These are phyloP conservation scores for Thunnus thynnus DNA, from an alignment of 2,113 vertebrate genomes.

Conservation along the genomic window DNA sequence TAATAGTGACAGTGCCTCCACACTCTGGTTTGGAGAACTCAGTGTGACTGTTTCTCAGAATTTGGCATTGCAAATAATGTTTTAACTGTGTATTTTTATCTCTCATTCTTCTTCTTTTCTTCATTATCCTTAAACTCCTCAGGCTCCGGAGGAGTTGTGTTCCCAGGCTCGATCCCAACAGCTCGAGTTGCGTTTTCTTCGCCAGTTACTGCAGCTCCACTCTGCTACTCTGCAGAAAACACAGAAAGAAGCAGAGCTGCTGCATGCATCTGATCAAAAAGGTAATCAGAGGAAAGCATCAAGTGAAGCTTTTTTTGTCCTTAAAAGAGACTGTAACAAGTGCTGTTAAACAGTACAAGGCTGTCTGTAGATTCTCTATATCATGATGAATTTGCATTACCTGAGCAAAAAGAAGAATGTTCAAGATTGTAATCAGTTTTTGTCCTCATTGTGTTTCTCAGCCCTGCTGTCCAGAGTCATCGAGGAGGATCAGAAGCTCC, in stretches of 20 bases:
- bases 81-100: neutral
- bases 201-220: constrained; percentile 72
- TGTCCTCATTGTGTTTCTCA: constrained; percentile 42
- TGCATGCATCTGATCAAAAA: constrained; percentile 77
- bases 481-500: constrained; percentile 79
- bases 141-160: constrained; percentile 86
- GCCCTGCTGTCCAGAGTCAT: constrained; percentile 78
- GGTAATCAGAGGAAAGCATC: constrained; percentile 66
- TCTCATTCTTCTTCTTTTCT: neutral
- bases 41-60: neutral
- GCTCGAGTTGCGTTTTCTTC: constrained; percentile 77
- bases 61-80: neutral
- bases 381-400: neutral
- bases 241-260: constrained; percentile 63
- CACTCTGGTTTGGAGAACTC: too few species aligned
- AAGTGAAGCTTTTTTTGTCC: neutral
- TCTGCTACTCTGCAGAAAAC: constrained; percentile 59
- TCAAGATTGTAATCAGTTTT: neutral
- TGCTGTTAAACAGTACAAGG: too few species aligned
- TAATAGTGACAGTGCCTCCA: too few species aligned
- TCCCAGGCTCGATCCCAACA: constrained; percentile 69
- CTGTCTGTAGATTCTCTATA: neutral
- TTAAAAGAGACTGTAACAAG: constrained; percentile 5
- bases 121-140: neutral
- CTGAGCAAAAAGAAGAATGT: neutral